Conservation (phyloP, 1,140 invertebrate species). For the Drosophila repleta region DNA sequence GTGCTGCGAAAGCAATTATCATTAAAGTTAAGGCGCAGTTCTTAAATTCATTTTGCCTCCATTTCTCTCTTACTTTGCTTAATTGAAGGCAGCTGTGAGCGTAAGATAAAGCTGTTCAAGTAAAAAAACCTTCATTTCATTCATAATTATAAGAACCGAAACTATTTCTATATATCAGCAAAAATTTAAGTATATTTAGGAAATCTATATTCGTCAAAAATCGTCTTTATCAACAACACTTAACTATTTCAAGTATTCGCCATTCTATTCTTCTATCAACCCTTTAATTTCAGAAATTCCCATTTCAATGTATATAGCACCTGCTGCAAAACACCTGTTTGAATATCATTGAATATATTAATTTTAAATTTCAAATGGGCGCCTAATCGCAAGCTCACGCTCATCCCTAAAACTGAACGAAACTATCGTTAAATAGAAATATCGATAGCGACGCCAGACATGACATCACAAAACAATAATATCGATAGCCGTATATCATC, state of each 20-base stretch:
- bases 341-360: background rate
- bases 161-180: background rate
- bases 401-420: background rate
- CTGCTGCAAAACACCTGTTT: constrained; percentile 15
- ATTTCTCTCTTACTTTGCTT: background rate
- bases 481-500: constrained; percentile 19
- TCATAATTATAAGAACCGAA: too few species aligned
- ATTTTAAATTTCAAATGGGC: background rate
- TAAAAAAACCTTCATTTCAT: too few species aligned
- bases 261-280: too few species aligned
- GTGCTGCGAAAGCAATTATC: background rate
- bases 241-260: background rate
- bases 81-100: background rate
- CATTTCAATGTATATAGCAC: background rate
- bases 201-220: background rate
- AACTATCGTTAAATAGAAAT: background rate
- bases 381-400: background rate
- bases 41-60: background rate
- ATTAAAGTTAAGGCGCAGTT: background rate
- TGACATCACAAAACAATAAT: background rate
- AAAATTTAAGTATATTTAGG: background rate
- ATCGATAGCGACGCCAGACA: background rate
- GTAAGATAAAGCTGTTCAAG: too few species aligned
- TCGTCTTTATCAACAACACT: too few species aligned
- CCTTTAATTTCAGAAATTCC: too few species aligned